phyloP scores from a whole-genome alignment of 2,888 invertebrate genomes.

The Willowsia nigromaculata region DNA sequence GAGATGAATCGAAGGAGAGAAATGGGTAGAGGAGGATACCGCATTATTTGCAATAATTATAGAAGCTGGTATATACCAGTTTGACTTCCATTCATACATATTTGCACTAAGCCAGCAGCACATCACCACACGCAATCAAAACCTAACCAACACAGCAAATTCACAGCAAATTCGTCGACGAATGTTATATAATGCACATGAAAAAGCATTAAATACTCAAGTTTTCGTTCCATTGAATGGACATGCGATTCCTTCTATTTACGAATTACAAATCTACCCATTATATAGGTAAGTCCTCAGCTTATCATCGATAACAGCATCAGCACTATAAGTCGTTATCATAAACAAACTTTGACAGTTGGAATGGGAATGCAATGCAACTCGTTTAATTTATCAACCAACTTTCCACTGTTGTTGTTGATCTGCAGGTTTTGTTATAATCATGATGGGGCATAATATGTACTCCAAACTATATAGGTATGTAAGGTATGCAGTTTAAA shows the following conservation, averaged over 20 bases:
- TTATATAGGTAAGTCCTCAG: background rate
- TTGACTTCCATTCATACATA: background rate
- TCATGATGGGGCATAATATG: background rate
- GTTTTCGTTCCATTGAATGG: background rate
- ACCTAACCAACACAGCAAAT: background rate
- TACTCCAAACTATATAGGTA: background rate
- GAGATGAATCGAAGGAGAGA: background rate
- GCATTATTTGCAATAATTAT: constrained; percentile 9
- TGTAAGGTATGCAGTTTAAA: background rate
- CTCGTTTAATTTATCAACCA: background rate
- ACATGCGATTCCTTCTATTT: background rate
- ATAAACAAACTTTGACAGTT: background rate
- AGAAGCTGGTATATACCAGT: constrained; percentile 29
- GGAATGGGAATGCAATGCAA: background rate
- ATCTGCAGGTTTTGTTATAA: background rate
- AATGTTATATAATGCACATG: background rate
- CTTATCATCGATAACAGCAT: background rate
- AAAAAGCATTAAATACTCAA: background rate
- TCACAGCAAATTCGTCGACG: too few relatives aligned
- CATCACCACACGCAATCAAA: background rate
- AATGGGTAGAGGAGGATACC: constrained; percentile 1
- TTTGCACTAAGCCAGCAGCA: background rate
- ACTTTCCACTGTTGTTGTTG: background rate
- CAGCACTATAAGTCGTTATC: background rate
- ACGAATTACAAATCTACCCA: background rate